phyloP scores from a whole-genome alignment of 2,113 vertebrate species.

The Myrmecophaga tridactyla region DNA sequence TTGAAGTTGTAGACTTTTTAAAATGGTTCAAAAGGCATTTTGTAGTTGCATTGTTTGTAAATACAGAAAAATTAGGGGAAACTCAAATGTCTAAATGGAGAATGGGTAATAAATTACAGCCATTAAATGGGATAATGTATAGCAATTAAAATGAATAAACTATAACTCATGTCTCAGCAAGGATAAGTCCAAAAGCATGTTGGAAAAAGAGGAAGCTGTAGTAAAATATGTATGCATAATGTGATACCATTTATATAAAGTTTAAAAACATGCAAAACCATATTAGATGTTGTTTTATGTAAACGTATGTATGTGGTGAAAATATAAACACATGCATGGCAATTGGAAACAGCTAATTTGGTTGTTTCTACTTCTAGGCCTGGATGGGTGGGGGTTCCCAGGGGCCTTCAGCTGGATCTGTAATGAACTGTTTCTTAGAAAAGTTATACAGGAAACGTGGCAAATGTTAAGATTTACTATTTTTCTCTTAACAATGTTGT shows the following conservation, averaged over 20 bases:
- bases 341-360: constrained; percentile 34
- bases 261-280: constrained; percentile 39
- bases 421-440: constrained; percentile 58
- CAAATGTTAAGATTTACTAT: constrained; percentile 52
- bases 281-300: not conserved
- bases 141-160: constrained; percentile 36
- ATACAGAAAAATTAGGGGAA: not conserved
- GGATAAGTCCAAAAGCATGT: constrained; percentile 37
- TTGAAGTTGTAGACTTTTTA: not conserved
- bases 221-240: not conserved
- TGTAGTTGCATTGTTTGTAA: not conserved
- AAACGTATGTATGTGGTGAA: not conserved
- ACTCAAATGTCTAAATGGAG: not conserved
- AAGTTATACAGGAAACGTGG: constrained; percentile 49
- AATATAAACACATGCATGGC: constrained; percentile 18
- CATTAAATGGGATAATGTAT: not conserved
- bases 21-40: not conserved
- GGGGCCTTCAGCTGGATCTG: not conserved
- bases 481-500: constrained; percentile 42
- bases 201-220: not conserved
- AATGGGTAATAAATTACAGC: not conserved
- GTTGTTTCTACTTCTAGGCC: constrained; percentile 5
- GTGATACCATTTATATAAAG: not conserved
- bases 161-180: not conserved
- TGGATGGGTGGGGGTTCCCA: not conserved